Evolutionary conservation across 2,888 invertebrate genomes (phyloP).

Genomic region (Halictus ligatus): DNA sequence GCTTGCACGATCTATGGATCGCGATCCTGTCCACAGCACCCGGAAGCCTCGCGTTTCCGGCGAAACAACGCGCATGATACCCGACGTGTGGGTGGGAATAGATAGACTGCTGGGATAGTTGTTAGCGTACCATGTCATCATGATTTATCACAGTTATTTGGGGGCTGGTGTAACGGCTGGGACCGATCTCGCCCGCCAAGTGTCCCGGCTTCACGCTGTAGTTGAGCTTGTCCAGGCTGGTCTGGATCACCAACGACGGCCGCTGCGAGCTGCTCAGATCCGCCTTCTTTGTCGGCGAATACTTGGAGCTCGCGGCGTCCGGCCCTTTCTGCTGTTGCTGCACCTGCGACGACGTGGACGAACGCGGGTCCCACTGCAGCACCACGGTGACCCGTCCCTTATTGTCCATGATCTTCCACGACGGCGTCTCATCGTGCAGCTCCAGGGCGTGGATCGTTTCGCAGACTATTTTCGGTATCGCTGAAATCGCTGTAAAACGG

Average conservation of each 20-base stretch:
- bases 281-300: conserved; percentile 86
- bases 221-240: conserved; percentile 89
- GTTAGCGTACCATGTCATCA: conserved; percentile 89
- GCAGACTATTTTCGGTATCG: conserved; percentile 98
- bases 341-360: conserved; percentile 86
- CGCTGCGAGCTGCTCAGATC: conserved; percentile 85
- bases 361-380: conserved; percentile 97
- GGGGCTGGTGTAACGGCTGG: conserved; percentile 88
- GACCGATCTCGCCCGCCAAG: conserved; percentile 84
- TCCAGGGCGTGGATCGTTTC: conserved; percentile 98
- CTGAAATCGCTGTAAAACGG: conserved; percentile 92
- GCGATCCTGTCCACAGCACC: not conserved
- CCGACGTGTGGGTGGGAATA: conserved; percentile 8
- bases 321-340: conserved; percentile 86
- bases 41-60: not conserved
- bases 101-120: conserved; percentile 11
- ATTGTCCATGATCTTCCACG: conserved; percentile 99
- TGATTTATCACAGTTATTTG: conserved; percentile 98
- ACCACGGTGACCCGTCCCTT: conserved; percentile 98
- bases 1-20: not conserved
- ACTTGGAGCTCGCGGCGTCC: conserved; percentile 85
- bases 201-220: conserved; percentile 81
- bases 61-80: not conserved
- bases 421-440: conserved; percentile 97
- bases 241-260: conserved; percentile 91